Percentiles rank a stretch among this genome's conserved stretches.
phyloP scores from a whole-genome alignment of 37 sponge, comb jelly and placozoan species.

The Ephydatia muelleri region DNA sequence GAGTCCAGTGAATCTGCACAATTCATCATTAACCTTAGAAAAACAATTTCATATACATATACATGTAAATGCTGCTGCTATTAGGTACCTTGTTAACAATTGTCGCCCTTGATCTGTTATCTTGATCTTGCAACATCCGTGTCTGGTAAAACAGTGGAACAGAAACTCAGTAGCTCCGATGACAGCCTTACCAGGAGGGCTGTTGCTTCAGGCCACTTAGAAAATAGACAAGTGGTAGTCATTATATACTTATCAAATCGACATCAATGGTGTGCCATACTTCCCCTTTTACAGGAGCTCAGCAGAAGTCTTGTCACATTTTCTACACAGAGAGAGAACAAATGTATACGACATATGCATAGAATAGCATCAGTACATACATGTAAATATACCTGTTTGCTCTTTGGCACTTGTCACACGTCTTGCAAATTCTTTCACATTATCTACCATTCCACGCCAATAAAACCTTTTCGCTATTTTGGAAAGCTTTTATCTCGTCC shows the following conservation, averaged over 20 bases:
- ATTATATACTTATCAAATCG: slow-evolving; percentile 41
- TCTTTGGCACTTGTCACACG: slow-evolving; percentile 35
- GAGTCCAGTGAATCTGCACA: slow-evolving; percentile 16
- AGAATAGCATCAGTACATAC: background rate
- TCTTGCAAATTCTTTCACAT: slow-evolving; percentile 36
- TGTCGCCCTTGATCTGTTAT: slow-evolving; percentile 40
- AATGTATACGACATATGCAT: background rate
- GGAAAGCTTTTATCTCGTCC: slow-evolving; percentile 18
- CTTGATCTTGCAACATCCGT: slow-evolving; percentile 12
- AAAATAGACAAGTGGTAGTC: slow-evolving; percentile 18
- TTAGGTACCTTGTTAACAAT: slow-evolving; percentile 4
- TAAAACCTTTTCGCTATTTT: slow-evolving; percentile 16
- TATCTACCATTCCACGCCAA: slow-evolving; percentile 37
- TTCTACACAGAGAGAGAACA: background rate
- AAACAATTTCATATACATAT: background rate
- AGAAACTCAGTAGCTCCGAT: slow-evolving; percentile 24
- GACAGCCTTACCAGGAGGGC: slow-evolving; percentile 21
- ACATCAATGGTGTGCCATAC: slow-evolving; percentile 31
- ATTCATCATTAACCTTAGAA: slow-evolving; percentile 20
- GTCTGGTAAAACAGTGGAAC: slow-evolving; percentile 11
- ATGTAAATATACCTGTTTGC: no score
- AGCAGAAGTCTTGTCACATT: slow-evolving; percentile 19
- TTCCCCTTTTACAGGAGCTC: slow-evolving; percentile 29
- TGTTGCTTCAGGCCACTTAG: slow-evolving; percentile 46
- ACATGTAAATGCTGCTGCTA: background rate